Percentiles rank a stretch among this genome's conserved stretches.
phyloP scores from a whole-genome alignment of 1,140 invertebrate species.

The Drosophila truncata region DNA sequence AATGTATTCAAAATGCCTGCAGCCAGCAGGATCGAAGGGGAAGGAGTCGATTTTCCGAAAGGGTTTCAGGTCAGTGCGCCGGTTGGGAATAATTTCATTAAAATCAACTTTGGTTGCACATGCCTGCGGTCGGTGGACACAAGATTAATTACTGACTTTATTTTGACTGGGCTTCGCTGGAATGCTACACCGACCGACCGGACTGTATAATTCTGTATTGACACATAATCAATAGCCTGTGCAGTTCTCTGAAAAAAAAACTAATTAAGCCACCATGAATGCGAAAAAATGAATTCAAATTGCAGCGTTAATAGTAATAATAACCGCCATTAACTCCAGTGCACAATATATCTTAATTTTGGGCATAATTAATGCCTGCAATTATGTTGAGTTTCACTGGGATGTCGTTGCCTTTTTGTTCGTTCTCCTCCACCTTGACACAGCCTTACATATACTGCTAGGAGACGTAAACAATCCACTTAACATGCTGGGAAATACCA shows the following conservation, averaged over 20 bases:
- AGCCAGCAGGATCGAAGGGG: slow-evolving; percentile 9
- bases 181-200: slow-evolving; percentile 4
- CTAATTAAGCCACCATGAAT: slow-evolving; percentile 52
- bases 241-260: slow-evolving; percentile 37
- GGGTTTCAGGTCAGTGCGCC: slow-evolving; percentile 14
- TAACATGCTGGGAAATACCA: slow-evolving; percentile 77
- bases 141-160: slow-evolving; percentile 55
- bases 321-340: slow-evolving; percentile 43
- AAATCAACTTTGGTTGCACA: slow-evolving; percentile 53
- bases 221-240: slow-evolving; percentile 39
- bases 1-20: slow-evolving; percentile 32
- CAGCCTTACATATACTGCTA: slow-evolving; percentile 24
- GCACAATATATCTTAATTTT: slow-evolving; percentile 74
- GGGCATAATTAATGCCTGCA: slow-evolving; percentile 73
- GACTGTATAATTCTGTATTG: slow-evolving; percentile 57
- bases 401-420: slow-evolving; percentile 20
- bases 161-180: slow-evolving; percentile 3
- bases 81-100: slow-evolving; percentile 55
- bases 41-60: neutral
- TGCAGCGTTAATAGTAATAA: slow-evolving; percentile 41
- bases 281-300: slow-evolving; percentile 75
- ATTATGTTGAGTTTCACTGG: slow-evolving; percentile 57
- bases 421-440: slow-evolving; percentile 23
- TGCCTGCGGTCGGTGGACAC: slow-evolving; percentile 21
- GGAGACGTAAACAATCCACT: slow-evolving; percentile 72